Conservation (phyloP, 1,140 invertebrate species). For the Tribolium castaneum region DNA sequence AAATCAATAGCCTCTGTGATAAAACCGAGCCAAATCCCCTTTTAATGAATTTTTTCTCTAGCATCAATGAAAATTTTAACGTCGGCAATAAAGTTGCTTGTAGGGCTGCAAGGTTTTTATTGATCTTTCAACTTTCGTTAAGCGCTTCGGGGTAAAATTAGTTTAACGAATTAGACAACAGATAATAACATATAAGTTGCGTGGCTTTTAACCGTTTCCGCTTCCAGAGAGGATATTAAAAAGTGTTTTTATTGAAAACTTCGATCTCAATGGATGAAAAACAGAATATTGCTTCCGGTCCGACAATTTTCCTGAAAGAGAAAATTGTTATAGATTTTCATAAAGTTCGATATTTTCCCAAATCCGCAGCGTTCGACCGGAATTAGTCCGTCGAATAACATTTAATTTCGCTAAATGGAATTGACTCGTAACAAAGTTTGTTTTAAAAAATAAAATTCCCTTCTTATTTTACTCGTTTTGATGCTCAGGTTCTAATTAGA, state of each 20-base stretch:
- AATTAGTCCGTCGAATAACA: conserved; percentile 9
- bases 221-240: conserved; percentile 37
- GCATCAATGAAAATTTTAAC: conserved; percentile 28
- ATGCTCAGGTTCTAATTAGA: no score
- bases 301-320: conserved; percentile 30
- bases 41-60: conserved; percentile 14
- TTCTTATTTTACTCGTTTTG: no score
- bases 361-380: not conserved
- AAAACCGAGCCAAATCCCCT: conserved; percentile 1
- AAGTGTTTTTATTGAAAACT: conserved; percentile 36
- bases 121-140: conserved; percentile 28
- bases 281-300: conserved; percentile 40
- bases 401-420: not conserved
- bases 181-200: conserved; percentile 24
- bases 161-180: not conserved
- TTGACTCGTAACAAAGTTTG: not conserved
- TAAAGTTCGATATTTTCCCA: conserved; percentile 8
- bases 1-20: conserved; percentile 1
- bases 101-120: conserved; percentile 12
- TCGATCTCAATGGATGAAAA: conserved; percentile 28
- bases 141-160: conserved; percentile 16
- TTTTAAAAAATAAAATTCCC: not conserved
- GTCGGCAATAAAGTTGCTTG: conserved; percentile 22
- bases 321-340: conserved; percentile 42
- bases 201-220: conserved; percentile 29